Base-by-base conservation (phyloP, 1,140 invertebrate species). In the Drosophila sucinea region DNA sequence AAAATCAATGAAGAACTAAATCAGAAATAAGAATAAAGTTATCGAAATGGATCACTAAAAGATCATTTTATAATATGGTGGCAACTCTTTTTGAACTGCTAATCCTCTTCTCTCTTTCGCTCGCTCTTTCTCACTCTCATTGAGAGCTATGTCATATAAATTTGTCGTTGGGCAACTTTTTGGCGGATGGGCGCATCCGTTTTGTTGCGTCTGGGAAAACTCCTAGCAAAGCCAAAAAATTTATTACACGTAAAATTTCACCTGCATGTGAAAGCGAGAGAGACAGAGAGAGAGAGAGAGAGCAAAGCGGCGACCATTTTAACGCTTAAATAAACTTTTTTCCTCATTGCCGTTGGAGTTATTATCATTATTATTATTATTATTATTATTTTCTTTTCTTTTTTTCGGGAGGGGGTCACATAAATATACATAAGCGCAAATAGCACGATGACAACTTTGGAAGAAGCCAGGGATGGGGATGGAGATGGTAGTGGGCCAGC, bases 171-270 rank as follows among this genome's bases (percentile, higher is more conserved):
- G 72, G 29, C 72, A 79, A 80, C 79, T 67, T 51, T 51, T 61
- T 79, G 65, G 62, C 54, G 51, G 35, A 65, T 40, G 67, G 44
- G 66, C 30, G 68, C 71, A 83, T 83, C 80, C 76, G 79, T 63
- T 51, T 63, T 62, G 57, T 54, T 64, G 64, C 67, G 56, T 82
- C 79, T 71, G 62, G 51, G 60, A 69, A 51, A 69, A 56, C 30
- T 41, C 58, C 65, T 72, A 69, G 66, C 69, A 68, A 84, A 84
- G 67, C 78, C 81, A 74, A 80, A 69, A 73, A 85, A 84, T 85
- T 80, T 85, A 84, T 84, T 80, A 70, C 81, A 84, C 73, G 51
- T 73, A 73, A 80, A 84, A 84, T 80, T 83, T 84, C 60, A 73
- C 77, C 80, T 83, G 80, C 58, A 66, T 51, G 44, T 51, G 44